Percentiles rank a stretch among this genome's conserved stretches.
phyloP scores from a whole-genome alignment of 1,140 invertebrate genomes.

The Aphaenogaster rudis region DNA sequence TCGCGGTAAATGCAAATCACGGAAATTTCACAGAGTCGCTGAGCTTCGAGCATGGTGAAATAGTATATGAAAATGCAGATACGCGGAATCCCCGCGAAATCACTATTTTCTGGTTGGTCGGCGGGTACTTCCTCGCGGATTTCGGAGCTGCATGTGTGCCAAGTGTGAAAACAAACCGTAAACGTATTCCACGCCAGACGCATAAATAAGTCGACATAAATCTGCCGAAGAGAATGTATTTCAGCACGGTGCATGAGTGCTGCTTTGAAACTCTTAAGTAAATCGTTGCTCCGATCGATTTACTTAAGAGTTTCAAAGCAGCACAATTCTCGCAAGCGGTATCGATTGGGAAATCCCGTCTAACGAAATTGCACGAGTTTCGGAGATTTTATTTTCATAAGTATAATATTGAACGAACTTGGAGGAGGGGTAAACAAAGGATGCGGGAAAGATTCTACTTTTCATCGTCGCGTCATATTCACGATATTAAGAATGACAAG shows the following conservation, averaged over 20 bases:
- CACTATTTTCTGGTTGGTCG: conserved; percentile 22
- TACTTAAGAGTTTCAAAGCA: background rate
- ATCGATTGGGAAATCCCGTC: background rate
- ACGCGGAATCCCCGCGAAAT: conserved; percentile 15
- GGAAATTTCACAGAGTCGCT: conserved; percentile 1
- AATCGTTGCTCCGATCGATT: conserved; percentile 10
- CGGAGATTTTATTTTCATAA: background rate
- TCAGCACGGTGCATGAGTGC: background rate
- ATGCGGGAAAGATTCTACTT: background rate
- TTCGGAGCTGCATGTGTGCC: background rate
- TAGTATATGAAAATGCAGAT: conserved; percentile 26
- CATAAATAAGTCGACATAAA: conserved; percentile 53
- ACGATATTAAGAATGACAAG: background rate
- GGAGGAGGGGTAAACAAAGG: background rate
- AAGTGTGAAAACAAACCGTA: conserved; percentile 54
- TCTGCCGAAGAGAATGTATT: conserved; percentile 20
- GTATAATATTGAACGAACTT: background rate
- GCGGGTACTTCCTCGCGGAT: background rate
- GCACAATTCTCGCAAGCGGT: background rate
- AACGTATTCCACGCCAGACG: conserved; percentile 23
- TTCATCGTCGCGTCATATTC: background rate
- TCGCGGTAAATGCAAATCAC: conserved; percentile 15
- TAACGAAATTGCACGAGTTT: background rate
- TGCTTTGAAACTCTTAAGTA: conserved; percentile 4
- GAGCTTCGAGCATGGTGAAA: background rate